Conservation (phyloP, 2,113 vertebrate genomes). For the Saccopteryx bilineata region DNA sequence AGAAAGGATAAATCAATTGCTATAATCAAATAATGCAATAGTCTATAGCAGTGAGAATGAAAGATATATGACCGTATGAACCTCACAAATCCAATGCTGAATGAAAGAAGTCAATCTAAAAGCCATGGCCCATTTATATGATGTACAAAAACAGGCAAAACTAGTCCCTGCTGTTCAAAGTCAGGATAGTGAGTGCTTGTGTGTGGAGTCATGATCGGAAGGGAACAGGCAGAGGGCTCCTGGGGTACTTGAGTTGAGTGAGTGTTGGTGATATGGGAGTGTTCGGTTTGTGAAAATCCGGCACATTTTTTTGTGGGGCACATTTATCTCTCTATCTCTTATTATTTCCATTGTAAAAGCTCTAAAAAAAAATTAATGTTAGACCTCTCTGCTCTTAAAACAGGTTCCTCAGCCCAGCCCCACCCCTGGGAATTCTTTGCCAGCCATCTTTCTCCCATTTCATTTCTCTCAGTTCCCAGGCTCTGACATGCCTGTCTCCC, state of each 20-base stretch:
- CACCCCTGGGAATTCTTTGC: conserved; percentile 54
- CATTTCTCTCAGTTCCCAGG: conserved; percentile 48
- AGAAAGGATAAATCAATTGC: neutral
- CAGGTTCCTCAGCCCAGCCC: conserved; percentile 52
- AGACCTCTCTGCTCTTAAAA: conserved; percentile 56
- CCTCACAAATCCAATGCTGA: neutral
- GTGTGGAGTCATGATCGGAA: neutral
- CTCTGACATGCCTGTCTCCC: conserved; percentile 61
- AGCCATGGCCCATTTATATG: neutral
- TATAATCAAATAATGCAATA: neutral
- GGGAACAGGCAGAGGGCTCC: neutral
- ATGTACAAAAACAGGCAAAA: conserved; percentile 68
- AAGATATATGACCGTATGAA: neutral
- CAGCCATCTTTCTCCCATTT: conserved; percentile 46
- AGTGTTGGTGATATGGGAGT: neutral
- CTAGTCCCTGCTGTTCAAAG: conserved; percentile 55
- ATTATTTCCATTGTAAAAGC: neutral
- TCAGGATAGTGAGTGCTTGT: neutral
- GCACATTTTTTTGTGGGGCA: neutral
- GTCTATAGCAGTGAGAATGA: neutral
- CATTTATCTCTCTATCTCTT: neutral
- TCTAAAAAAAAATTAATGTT: conserved; percentile 21
- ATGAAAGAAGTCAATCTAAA: conserved; percentile 16
- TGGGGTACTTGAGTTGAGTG: neutral
- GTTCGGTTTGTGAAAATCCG: neutral